Percentiles rank a stretch among this genome's conserved stretches.
Evolutionary conservation across 2,888 invertebrate species (phyloP).

Genomic region (Apamea epomidion): DNA sequence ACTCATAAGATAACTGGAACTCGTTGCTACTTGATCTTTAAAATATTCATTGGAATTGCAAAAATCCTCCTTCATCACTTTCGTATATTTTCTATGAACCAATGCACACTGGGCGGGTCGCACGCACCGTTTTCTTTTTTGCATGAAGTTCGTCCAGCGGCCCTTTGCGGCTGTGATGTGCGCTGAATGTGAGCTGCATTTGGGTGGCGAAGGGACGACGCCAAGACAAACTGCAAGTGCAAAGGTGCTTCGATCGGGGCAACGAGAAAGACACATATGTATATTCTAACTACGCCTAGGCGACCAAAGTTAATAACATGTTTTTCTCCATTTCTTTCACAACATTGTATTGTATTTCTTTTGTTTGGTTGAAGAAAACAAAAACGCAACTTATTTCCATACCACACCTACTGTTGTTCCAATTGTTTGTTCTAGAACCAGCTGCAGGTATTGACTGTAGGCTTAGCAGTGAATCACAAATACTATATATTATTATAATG

Average conservation of each 20-base stretch:
- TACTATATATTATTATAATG: too few species aligned
- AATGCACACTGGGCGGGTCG: neutral
- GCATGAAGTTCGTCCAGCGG: neutral
- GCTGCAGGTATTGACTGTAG: slow-evolving; percentile 15
- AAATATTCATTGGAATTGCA: neutral
- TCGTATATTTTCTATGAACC: neutral
- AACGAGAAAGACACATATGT: neutral
- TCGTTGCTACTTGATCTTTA: neutral
- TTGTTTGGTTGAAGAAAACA: slow-evolving; percentile 21
- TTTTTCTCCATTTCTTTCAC: neutral
- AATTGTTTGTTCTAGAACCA: slow-evolving; percentile 4
- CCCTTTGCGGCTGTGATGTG: neutral
- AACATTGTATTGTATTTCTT: neutral
- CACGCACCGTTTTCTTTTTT: neutral
- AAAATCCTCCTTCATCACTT: neutral
- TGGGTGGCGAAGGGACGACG: neutral
- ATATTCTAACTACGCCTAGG: neutral
- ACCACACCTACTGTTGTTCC: neutral
- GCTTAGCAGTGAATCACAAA: slow-evolving; percentile 4
- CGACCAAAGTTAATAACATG: neutral
- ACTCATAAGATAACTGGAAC: neutral
- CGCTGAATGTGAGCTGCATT: neutral
- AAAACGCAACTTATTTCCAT: neutral
- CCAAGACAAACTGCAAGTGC: too few species aligned
- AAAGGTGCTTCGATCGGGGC: neutral